Percentiles rank a stretch among this genome's conserved stretches.
phyloP scores from a whole-genome alignment of 1,140 invertebrate genomes.

The Drosophila erecta region DNA sequence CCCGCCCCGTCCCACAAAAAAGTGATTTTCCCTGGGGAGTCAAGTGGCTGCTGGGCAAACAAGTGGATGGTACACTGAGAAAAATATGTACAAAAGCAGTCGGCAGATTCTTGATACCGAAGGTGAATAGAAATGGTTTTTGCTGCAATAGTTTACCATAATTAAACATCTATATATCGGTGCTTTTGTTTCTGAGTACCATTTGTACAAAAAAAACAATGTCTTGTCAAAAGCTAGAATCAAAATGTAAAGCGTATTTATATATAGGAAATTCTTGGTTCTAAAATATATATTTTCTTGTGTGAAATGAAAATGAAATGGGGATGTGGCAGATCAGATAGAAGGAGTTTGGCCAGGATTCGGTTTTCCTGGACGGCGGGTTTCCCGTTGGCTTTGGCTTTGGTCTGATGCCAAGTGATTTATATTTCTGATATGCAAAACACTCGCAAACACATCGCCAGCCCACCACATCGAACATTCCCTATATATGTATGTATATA shows the following conservation, averaged over 20 bases:
- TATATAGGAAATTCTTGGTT: too few relatives aligned
- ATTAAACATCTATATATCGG: too few relatives aligned
- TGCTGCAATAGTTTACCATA: too few relatives aligned
- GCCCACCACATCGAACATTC: slow-evolving; percentile 47
- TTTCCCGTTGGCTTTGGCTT: slow-evolving; percentile 53
- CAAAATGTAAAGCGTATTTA: too few relatives aligned
- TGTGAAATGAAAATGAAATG: slow-evolving; percentile 15
- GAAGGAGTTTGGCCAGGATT: slow-evolving; percentile 11
- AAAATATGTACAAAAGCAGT: not conserved
- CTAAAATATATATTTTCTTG: not conserved
- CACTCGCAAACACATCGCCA: slow-evolving; percentile 72
- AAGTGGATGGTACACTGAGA: slow-evolving; percentile 34
- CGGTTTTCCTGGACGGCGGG: slow-evolving; percentile 39
- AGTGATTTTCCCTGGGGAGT: slow-evolving; percentile 26
- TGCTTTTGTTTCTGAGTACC: too few relatives aligned
- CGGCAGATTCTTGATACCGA: too few relatives aligned
- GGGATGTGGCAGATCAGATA: slow-evolving; percentile 34
- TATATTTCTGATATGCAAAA: slow-evolving; percentile 83
- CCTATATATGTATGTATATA: slow-evolving; percentile 5
- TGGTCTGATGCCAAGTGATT: slow-evolving; percentile 80
- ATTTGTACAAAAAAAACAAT: too few relatives aligned
- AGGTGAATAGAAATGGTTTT: too few relatives aligned
- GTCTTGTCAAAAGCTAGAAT: too few relatives aligned
- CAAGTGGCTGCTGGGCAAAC: slow-evolving; percentile 44
- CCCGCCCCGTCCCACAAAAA: not conserved